Conservation (phyloP, 2,888 invertebrate species). For the Pseudococcus viburni region DNA sequence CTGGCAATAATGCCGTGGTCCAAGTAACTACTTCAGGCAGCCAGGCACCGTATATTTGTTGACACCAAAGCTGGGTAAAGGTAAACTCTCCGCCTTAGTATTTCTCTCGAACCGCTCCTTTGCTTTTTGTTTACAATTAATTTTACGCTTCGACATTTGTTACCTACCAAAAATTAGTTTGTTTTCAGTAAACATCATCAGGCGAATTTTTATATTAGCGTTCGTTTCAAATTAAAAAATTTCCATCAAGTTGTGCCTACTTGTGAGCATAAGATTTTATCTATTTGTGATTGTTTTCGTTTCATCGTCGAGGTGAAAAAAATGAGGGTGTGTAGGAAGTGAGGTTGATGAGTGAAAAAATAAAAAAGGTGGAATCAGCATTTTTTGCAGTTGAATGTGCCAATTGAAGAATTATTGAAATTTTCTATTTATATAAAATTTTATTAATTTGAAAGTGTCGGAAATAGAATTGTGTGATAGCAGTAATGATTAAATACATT, state of each 20-base stretch:
- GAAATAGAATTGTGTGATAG: too few relatives aligned
- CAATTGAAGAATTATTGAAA: too few relatives aligned
- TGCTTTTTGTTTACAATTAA: constrained; percentile 27
- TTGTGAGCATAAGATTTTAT: neutral
- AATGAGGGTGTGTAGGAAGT: too few relatives aligned
- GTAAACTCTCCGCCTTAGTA: constrained; percentile 26
- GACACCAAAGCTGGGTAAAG: neutral
- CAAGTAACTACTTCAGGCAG: neutral
- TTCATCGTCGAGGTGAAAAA: too few relatives aligned
- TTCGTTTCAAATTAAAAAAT: constrained; percentile 4
- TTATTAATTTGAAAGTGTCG: too few relatives aligned
- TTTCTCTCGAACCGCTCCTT: constrained; percentile 5
- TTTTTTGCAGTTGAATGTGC: too few relatives aligned
- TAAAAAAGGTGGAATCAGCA: too few relatives aligned
- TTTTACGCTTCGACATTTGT: constrained; percentile 30
- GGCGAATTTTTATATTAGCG: neutral
- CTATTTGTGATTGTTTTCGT: neutral
- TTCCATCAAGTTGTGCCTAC: neutral
- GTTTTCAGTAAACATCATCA: constrained; percentile 5
- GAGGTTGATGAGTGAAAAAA: too few relatives aligned
- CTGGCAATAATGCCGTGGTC: neutral
- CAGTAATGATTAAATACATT: too few relatives aligned
- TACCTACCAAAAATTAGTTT: constrained; percentile 4
- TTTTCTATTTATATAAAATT: too few relatives aligned
- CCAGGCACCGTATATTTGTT: neutral